Conservation (phyloP, 1,140 invertebrate species). For the Hyles euphorbiae region DNA sequence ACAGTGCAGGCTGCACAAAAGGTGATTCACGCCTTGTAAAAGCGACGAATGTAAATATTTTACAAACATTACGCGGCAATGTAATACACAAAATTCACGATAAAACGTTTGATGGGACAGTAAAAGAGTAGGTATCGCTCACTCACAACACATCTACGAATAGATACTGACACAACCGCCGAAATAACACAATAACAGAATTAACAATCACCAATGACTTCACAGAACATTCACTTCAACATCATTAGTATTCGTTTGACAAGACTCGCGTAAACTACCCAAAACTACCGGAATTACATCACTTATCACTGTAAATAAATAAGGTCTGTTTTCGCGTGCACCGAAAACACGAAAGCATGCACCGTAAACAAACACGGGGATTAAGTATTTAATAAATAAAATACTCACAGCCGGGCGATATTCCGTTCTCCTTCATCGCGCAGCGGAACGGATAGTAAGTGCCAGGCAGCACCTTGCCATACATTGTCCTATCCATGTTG, state of each 20-base stretch:
- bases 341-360: slow-evolving; percentile 13
- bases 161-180: slow-evolving; percentile 42
- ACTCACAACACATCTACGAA: slow-evolving; percentile 45
- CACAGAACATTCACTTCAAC: slow-evolving; percentile 10
- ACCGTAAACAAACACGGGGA: not conserved
- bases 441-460: slow-evolving; percentile 88
- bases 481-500: slow-evolving; percentile 89
- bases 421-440: slow-evolving; percentile 84
- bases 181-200: slow-evolving; percentile 41
- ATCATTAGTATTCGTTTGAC: too few species aligned
- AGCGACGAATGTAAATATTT: slow-evolving; percentile 7
- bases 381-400: slow-evolving; percentile 27
- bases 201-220: slow-evolving; percentile 49
- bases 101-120: slow-evolving; percentile 37
- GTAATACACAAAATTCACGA: slow-evolving; percentile 22
- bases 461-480: slow-evolving; percentile 86
- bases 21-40: not conserved
- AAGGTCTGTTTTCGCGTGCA: slow-evolving; percentile 18
- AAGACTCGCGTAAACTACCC: too few species aligned
- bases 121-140: slow-evolving; percentile 33
- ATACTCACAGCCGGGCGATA: slow-evolving; percentile 89
- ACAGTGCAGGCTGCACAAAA: not conserved
- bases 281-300: slow-evolving; percentile 33
- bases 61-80: slow-evolving; percentile 1
- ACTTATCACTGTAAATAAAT: too few species aligned